Conservation (phyloP, 2,888 invertebrate genomes). For the Autographa pulchrina region DNA sequence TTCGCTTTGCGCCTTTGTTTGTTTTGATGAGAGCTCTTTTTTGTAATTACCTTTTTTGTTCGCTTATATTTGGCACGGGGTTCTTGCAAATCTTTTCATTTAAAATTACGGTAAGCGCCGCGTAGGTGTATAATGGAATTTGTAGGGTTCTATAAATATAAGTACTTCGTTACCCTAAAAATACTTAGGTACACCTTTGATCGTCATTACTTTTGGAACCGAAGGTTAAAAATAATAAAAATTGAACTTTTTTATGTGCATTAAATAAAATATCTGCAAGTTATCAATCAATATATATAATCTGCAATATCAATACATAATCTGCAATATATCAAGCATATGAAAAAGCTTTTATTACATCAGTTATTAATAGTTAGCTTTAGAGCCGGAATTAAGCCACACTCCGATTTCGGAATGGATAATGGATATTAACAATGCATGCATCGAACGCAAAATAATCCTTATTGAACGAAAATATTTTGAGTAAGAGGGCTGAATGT, state of each 20-base stretch:
- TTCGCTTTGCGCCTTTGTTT: slow-evolving; percentile 81
- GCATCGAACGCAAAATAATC: slow-evolving; percentile 22
- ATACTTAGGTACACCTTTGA: slow-evolving; percentile 29
- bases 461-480: slow-evolving; percentile 12
- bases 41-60: slow-evolving; percentile 61
- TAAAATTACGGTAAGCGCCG: slow-evolving; percentile 35
- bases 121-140: slow-evolving; percentile 23
- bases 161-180: slow-evolving; percentile 31
- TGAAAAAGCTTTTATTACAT: slow-evolving; percentile 43
- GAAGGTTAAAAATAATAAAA: slow-evolving; percentile 9
- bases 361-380: slow-evolving; percentile 40
- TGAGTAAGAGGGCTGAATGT: slow-evolving; percentile 11
- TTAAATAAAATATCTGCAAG: not conserved
- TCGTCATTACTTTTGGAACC: slow-evolving; percentile 22
- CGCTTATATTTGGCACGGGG: slow-evolving; percentile 32
- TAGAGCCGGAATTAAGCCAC: slow-evolving; percentile 27
- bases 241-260: slow-evolving; percentile 4
- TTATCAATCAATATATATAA: too few relatives aligned
- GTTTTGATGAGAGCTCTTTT: slow-evolving; percentile 72
- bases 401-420: slow-evolving; percentile 41
- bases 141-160: slow-evolving; percentile 31
- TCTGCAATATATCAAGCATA: slow-evolving; percentile 1
- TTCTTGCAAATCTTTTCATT: slow-evolving; percentile 47
- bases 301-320: too few relatives aligned
- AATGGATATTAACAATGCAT: slow-evolving; percentile 45